Evolutionary conservation across 2,888 invertebrate genomes (phyloP).

Genomic region (Acronicta alni): DNA sequence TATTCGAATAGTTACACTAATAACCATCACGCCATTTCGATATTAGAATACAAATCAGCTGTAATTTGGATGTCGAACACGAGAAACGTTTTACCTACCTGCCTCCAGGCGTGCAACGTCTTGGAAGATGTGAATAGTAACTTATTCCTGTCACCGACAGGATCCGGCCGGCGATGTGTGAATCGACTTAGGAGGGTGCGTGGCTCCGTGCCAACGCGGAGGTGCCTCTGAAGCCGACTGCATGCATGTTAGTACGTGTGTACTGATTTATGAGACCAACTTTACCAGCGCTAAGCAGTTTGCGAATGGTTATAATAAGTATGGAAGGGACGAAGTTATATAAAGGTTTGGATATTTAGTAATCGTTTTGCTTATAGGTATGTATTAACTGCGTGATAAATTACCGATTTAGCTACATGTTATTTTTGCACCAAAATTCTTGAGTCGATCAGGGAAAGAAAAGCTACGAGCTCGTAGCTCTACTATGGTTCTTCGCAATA

Average conservation of each 20-base stretch:
- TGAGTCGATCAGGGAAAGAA: too few relatives aligned
- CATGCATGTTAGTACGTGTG: constrained; percentile 63
- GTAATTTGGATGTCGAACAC: constrained; percentile 46
- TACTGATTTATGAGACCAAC: constrained; percentile 71
- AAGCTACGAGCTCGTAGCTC: too few relatives aligned
- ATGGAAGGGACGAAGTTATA: constrained; percentile 11
- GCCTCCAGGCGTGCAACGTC: constrained; percentile 38
- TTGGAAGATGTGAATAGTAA: constrained; percentile 51
- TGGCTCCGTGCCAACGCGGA: constrained; percentile 80
- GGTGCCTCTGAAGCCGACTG: constrained; percentile 61
- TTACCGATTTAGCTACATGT: too few relatives aligned
- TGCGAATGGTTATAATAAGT: constrained; percentile 49
- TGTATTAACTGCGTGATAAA: too few relatives aligned
- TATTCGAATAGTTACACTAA: neutral
- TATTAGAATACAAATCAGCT: constrained; percentile 39
- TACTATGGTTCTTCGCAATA: too few relatives aligned
- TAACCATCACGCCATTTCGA: constrained; percentile 22
- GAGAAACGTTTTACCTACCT: constrained; percentile 44
- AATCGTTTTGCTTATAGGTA: neutral
- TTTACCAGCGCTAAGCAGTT: constrained; percentile 66
- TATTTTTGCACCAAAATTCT: too few relatives aligned
- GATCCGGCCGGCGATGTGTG: constrained; percentile 50
- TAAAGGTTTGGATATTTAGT: neutral
- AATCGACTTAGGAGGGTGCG: constrained; percentile 59
- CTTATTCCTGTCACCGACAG: constrained; percentile 51